phyloP scores from a whole-genome alignment of 2,888 invertebrate genomes.

The Drosophila antonietae region DNA sequence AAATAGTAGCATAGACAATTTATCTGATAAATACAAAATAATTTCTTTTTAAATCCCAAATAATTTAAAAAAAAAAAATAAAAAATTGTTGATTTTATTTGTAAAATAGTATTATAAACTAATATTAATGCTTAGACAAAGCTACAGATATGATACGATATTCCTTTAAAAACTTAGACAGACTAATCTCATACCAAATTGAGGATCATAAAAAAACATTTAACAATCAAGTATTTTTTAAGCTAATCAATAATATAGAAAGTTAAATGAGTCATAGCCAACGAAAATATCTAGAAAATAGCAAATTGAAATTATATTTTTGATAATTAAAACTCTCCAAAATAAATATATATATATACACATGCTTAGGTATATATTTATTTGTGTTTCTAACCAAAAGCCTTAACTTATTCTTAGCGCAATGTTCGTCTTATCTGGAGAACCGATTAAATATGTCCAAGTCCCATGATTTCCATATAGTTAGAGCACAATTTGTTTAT shows the following conservation, averaged over 20 bases:
- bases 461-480: conserved; percentile 59
- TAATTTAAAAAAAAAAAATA: too few species aligned
- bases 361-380: not conserved
- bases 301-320: not conserved
- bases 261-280: not conserved
- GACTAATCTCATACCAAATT: too few species aligned
- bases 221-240: not conserved
- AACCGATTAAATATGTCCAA: conserved; percentile 51
- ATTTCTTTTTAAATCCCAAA: too few species aligned
- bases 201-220: not conserved
- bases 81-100: too few species aligned
- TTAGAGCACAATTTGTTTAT: conserved; percentile 55
- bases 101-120: too few species aligned
- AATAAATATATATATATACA: not conserved
- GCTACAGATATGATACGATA: too few species aligned
- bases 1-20: too few species aligned
- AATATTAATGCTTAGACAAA: too few species aligned
- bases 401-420: not conserved
- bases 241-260: not conserved
- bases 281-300: not conserved
- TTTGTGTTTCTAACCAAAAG: not conserved
- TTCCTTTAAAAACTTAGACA: too few species aligned
- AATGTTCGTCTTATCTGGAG: conserved; percentile 10
- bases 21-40: too few species aligned
- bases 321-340: not conserved